Percentiles rank a stretch among this genome's conserved stretches.
Evolutionary conservation across 2,888 invertebrate genomes (phyloP).

Genomic region (Scotopteryx bipunctaria): DNA sequence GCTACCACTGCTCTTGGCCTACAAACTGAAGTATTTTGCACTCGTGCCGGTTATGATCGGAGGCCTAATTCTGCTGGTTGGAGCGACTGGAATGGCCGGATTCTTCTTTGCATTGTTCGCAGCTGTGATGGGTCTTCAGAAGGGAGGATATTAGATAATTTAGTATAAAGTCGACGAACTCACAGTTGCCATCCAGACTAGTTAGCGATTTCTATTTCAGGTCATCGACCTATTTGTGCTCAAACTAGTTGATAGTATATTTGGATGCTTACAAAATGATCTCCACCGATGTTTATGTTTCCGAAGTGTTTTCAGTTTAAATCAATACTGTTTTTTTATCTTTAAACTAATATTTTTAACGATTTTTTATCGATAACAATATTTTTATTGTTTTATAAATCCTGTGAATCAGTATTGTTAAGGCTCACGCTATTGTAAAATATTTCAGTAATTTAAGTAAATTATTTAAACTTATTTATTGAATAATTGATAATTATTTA

Average conservation of each 20-base stretch:
- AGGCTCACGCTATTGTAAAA: slow-evolving; percentile 66
- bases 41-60: slow-evolving; percentile 90
- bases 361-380: slow-evolving; percentile 5
- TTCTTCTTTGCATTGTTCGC: slow-evolving; percentile 95
- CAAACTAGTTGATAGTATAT: slow-evolving; percentile 30
- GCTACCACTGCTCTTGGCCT: slow-evolving; percentile 90
- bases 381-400: slow-evolving; percentile 15
- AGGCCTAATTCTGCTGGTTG: slow-evolving; percentile 87
- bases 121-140: slow-evolving; percentile 90
- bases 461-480: slow-evolving; percentile 58
- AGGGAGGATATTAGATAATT: slow-evolving; percentile 65
- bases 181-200: slow-evolving; percentile 69
- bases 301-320: neutral
- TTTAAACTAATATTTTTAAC: slow-evolving; percentile 5
- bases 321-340: slow-evolving; percentile 5
- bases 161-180: slow-evolving; percentile 59
- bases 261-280: slow-evolving; percentile 12
- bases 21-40: slow-evolving; percentile 92
- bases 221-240: slow-evolving; percentile 32
- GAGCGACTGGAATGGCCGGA: slow-evolving; percentile 91
- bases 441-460: slow-evolving; percentile 53
- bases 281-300: slow-evolving; percentile 24
- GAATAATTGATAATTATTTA: slow-evolving; percentile 41
- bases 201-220: slow-evolving; percentile 46
- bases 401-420: slow-evolving; percentile 24